A percentile compares a stretch with the other conserved stretches of the same genome.
phyloP scores from a whole-genome alignment of 2,888 invertebrate genomes.

The Carcina quercana region DNA sequence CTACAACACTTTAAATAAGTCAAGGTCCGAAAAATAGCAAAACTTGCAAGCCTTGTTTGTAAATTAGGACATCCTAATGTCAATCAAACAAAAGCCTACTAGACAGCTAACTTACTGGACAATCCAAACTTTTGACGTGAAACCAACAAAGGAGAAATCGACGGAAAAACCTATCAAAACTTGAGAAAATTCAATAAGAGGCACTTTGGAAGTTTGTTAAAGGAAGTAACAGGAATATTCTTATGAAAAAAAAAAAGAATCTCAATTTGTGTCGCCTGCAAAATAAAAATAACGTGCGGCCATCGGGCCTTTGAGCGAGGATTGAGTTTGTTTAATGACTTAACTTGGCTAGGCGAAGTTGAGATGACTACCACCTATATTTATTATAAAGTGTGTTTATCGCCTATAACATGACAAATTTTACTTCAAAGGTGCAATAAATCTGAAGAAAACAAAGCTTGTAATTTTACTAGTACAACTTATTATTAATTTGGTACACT shows the following conservation, averaged over 20 bases:
- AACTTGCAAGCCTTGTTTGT: no score
- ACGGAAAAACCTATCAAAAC: conserved; percentile 72
- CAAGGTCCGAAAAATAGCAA: no score
- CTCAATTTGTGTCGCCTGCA: conserved; percentile 61
- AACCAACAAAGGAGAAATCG: conserved; percentile 60
- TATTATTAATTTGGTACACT: no score
- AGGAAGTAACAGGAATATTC: conserved; percentile 63
- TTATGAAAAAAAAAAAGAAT: conserved; percentile 51
- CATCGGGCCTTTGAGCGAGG: conserved; percentile 31
- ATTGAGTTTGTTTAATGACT: conserved; percentile 44
- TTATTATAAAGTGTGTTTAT: no score
- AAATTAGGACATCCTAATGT: no score
- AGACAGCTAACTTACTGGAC: conserved; percentile 44
- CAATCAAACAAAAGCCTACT: no score
- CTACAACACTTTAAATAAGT: no score
- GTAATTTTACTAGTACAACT: no score
- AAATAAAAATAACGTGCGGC: conserved; percentile 47
- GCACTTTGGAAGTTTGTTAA: conserved; percentile 69
- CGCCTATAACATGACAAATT: no score
- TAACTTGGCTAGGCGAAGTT: conserved; percentile 18
- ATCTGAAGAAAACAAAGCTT: no score
- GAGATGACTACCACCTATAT: conserved; percentile 1
- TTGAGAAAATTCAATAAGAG: conserved; percentile 73
- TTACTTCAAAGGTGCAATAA: no score
- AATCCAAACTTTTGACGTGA: conserved; percentile 43